Evolutionary conservation across 2,113 vertebrate species (phyloP), one percentile per base, ranked within the genome.

Genomic region (Eclectus roratus): DNA sequence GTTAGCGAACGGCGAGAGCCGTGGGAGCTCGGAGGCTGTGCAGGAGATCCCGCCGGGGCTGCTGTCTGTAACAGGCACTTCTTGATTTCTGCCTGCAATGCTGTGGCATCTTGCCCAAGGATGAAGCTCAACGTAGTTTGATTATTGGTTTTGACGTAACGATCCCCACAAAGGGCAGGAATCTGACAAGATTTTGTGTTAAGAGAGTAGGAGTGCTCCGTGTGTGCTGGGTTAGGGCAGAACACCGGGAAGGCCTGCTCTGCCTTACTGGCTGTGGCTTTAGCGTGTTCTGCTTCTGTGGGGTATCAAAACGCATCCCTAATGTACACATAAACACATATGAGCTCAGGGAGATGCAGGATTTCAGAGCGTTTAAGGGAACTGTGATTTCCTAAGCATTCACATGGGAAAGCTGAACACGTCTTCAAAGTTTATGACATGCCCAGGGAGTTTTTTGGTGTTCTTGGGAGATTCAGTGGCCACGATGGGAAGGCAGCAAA

Each of bases 111-210:
- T 6, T 3, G 25, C 39, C 39, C 23, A 1, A 14, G 16, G 20
- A 33, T 3, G 12, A 0, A 8, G n/a, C 55, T 37, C 4, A 0
- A 33, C 5, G 1, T 5, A 44, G 16, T 19, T 49, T 31, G 41
- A 2, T 37, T 23, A 24, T 23, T 11, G 27, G 7, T 6, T 9
- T 5, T 11, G 5, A 13, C 20, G 4, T 3, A 4, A 3, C 3
- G 14, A 55, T 65, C 17, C 39, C 43, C 9, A 0, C 17, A 2
- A 37, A 41, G n/a, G n/a, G 3, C n/a, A 24, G 73, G 31, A 61
- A 53, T 13, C 17, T 56, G 18, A 5, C 6, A 6, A 4, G 72
- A 1, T 29, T 8, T 8, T 24, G 10, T 20, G 1, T 9, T 17
- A 1, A 3, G 44, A 8, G 46, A 20, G n/a, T 10, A 5, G 21